A percentile compares a stretch with the other conserved stretches of the same genome.
These are phyloP conservation scores for Cremastinae sp. DNA, from an alignment of 2,888 invertebrate genomes.

Conservation along the genomic window DNA sequence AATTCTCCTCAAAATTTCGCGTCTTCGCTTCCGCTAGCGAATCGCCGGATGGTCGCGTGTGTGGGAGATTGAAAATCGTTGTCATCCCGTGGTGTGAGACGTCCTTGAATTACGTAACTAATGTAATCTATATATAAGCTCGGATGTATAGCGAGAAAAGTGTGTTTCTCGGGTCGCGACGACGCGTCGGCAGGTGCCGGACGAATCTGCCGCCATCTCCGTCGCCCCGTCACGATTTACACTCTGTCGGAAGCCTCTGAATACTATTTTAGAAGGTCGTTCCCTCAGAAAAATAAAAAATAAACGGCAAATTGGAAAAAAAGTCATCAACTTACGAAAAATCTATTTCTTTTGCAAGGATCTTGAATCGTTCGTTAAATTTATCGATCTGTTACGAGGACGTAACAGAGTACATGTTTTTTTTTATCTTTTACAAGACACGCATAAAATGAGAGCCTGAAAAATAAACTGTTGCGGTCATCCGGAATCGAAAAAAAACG, in stretches of 20 bases:
- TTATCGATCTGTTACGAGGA: not conserved
- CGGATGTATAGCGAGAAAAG: constrained; percentile 3
- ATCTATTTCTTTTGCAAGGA: not conserved
- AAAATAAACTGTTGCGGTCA: too few relatives aligned
- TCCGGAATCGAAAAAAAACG: not conserved
- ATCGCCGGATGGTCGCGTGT: constrained; percentile 3
- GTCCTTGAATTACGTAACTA: constrained; percentile 56
- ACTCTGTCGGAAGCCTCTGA: constrained; percentile 12
- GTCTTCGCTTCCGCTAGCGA: too few relatives aligned
- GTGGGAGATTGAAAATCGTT: constrained; percentile 46
- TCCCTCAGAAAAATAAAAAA: constrained; percentile 56
- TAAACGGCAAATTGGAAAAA: constrained; percentile 16
- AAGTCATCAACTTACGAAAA: not conserved
- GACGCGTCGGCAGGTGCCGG: constrained; percentile 52
- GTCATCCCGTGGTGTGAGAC: constrained; percentile 43
- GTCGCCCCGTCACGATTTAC: constrained; percentile 42
- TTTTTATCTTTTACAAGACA: not conserved
- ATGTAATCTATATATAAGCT: constrained; percentile 15
- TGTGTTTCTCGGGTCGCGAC: constrained; percentile 26
- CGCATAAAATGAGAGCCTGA: not conserved
- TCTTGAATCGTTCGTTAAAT: not conserved
- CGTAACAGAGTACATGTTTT: not conserved
- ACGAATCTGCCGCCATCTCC: constrained; percentile 23
- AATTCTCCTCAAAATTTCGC: too few relatives aligned
- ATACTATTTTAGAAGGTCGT: constrained; percentile 55